Evolutionary conservation across 2,888 invertebrate genomes (phyloP), one percentile per base, ranked within the genome.

Genomic region (Gandaritis pyraliata): DNA sequence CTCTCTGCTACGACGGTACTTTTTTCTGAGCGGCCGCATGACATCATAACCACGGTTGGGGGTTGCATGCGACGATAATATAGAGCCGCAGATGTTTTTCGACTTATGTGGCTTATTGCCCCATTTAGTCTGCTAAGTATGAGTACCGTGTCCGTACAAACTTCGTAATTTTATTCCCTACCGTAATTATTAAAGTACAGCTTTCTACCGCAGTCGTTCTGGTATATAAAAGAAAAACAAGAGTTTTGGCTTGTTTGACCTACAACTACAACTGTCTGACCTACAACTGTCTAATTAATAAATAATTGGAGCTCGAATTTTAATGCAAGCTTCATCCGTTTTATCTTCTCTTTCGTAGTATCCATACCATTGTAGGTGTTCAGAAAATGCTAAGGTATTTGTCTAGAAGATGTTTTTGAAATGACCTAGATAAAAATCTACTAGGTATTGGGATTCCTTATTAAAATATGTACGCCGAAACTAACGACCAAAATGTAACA

Each of bases 41-140:
- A 39, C 50, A 54, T 52, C 58, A 53, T 61, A 52, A 61, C 62
- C 43, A n/a, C 16, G 47, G 48, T 39, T 43, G 46, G 41, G 50
- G 54, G 51, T 50, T 61, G 51, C 48, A 61, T 61, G 56, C 30
- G 30, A 58, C 61, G 53, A 39, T 53, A 54, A 52, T 46, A 30
- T 47, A 54, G 47, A 60, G 71, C 69, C 62, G 70, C 77, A 77
- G 77, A 74, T 77, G 77, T 70, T 73, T 74, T 72, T 70, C 73
- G 67, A 72, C 74, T 72, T 75, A 72, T 73, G 74, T 77, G 69
- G 66, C 72, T 68, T 71, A 74, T 74, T 58, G 39, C 51, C 38
- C 45, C 45, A 51, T 59, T 59, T 48, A 58, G 59, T 50, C 46
- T 58, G 66, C 71, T 71, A 69, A 72, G 71, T 73, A 69, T 70